These are phyloP conservation scores for Apotomis turbidana DNA, from an alignment of 2,888 invertebrate species.

Conservation along the genomic window DNA sequence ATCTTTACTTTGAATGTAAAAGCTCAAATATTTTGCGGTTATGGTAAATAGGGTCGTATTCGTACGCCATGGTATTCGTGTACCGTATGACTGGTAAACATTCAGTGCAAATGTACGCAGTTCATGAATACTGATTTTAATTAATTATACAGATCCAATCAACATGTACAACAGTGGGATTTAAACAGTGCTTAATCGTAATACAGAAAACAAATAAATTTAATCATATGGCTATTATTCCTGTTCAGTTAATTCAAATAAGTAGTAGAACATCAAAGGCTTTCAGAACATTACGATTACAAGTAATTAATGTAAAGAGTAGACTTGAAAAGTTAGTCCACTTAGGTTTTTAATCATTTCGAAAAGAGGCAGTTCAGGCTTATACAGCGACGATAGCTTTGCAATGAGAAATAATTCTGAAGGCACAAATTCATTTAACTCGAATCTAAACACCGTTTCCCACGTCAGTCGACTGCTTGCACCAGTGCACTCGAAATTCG, in stretches of 20 bases:
- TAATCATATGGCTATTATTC: too few species aligned
- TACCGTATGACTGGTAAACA: slow-evolving; percentile 40
- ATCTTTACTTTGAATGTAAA: slow-evolving; percentile 11
- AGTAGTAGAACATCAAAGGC: too few species aligned
- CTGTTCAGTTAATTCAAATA: too few species aligned
- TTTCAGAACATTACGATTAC: too few species aligned
- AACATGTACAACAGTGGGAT: slow-evolving; percentile 51
- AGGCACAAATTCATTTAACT: too few species aligned
- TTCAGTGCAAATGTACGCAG: slow-evolving; percentile 36
- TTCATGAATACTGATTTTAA: slow-evolving; percentile 49
- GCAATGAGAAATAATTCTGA: too few species aligned
- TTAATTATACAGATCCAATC: slow-evolving; percentile 57
- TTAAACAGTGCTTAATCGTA: slow-evolving; percentile 11
- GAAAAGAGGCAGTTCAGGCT: too few species aligned
- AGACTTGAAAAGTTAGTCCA: too few species aligned
- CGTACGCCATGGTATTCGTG: slow-evolving; percentile 31
- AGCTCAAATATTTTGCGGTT: slow-evolving; percentile 21
- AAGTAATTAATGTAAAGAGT: too few species aligned
- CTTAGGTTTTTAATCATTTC: too few species aligned
- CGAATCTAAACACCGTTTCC: slow-evolving; percentile 43
- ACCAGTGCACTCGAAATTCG: slow-evolving; percentile 29
- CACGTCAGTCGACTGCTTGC: slow-evolving; percentile 11
- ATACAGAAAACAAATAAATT: too few species aligned
- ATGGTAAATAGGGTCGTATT: slow-evolving; percentile 11
- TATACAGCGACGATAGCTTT: too few species aligned